Conservation (phyloP, 2,113 vertebrate genomes). For the Geothlypis trichas region DNA sequence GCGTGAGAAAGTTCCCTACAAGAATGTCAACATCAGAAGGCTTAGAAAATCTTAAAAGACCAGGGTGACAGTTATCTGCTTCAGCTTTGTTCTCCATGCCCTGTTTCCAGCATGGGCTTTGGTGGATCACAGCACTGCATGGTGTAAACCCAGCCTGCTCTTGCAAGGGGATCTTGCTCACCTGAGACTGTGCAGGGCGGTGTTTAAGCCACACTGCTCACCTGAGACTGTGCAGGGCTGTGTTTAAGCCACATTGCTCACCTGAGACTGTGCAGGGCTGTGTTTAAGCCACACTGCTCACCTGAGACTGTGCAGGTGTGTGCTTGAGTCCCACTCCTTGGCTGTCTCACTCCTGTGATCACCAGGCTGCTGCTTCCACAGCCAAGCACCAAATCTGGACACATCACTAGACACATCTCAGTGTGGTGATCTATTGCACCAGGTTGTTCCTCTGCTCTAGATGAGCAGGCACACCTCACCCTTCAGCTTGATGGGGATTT, state of each 20-base stretch:
- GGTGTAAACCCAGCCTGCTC: accelerated
- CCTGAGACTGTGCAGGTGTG: too few relatives aligned
- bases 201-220: too few relatives aligned
- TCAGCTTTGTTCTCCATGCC: neutral
- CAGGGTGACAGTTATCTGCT: neutral
- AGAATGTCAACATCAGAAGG: too few relatives aligned
- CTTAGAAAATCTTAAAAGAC: too few relatives aligned
- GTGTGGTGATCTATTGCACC: neutral
- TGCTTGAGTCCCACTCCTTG: neutral
- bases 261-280: too few relatives aligned
- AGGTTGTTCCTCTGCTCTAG: neutral
- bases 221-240: too few relatives aligned
- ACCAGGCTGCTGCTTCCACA: neutral
- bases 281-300: too few relatives aligned
- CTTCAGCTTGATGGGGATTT: neutral
- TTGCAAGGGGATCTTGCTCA: too few relatives aligned
- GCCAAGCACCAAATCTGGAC: neutral
- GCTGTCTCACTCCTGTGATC: neutral
- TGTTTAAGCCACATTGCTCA: too few relatives aligned
- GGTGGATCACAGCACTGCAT: neutral
- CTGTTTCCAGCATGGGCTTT: neutral
- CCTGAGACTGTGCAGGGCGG: neutral
- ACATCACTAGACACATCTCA: neutral
- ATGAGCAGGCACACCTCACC: accelerated
- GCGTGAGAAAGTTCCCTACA: too few relatives aligned